Base-by-base conservation (phyloP, 2,888 invertebrate genomes). In the Heliconius hortense region DNA sequence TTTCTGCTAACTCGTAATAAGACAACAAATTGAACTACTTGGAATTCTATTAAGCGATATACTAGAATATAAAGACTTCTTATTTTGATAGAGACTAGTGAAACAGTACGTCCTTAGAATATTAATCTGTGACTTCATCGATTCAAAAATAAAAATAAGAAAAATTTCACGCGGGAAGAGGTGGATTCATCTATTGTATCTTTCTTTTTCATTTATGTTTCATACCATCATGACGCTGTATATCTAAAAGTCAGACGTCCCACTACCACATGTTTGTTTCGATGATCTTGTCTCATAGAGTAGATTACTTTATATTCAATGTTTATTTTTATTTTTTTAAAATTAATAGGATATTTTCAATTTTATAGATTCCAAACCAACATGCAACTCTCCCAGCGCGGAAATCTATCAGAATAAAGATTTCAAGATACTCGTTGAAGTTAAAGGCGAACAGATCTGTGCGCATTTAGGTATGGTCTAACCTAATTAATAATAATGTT, bases 381-480 rank as follows among this genome's bases (percentile, higher is more conserved):
- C 93, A 0, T 94, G 94, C 73, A 92, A 93, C 0, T 93, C 94
- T 0, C 93, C 94, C 1, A 93, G 94, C 2, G 92, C 92, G 0
- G 94, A 94, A 59, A 82, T 87, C 13, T 94, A 93, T 77, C 94
- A 93, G 76, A 89, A 90, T 10, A 93, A 89, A 79, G 94, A 94
- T 80, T 94, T 94, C 82, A 94, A 94, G 81, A 94, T 94, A 69
- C 87, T 94, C 0, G 94, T 94, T 0, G 94, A 94, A 82, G 93
- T 92, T 0, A 94, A 94, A 78, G 94, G 94, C 7, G 93, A 97
- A 82, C 96, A 98, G 90, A 96, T 97, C 75, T 96, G 96, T 73
- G 97, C 97, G 83, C 95, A 96, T 93, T 88, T 97, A 83, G 94
- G 94, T 94, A 83, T 84, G 85, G 13, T 21, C 8, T 35, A 48